phyloP scores from a whole-genome alignment of 2,888 invertebrate genomes.

The Asteroscopus sphinx region DNA sequence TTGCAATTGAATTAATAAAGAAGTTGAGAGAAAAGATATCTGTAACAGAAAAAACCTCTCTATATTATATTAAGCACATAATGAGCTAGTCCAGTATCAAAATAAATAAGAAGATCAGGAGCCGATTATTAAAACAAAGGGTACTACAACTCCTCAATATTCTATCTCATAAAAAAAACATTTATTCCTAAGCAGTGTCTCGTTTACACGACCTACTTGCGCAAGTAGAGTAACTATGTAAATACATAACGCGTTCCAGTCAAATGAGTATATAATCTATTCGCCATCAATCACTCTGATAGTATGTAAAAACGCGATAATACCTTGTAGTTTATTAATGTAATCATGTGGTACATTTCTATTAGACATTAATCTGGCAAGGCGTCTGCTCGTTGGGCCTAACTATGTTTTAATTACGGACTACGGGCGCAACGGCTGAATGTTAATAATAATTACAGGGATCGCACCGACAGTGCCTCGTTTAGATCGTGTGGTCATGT shows the following conservation, averaged over 20 bases:
- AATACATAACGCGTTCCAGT: slow-evolving; percentile 47
- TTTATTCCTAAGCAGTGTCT: slow-evolving; percentile 14
- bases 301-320: slow-evolving; percentile 71
- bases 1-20: too few relatives aligned
- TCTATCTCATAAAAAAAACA: not conserved
- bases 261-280: slow-evolving; percentile 53
- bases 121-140: too few relatives aligned
- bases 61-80: too few relatives aligned
- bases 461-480: slow-evolving; percentile 68
- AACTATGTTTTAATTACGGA: slow-evolving; percentile 88
- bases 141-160: too few relatives aligned
- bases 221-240: slow-evolving; percentile 37
- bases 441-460: slow-evolving; percentile 83
- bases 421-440: slow-evolving; percentile 76
- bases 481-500: slow-evolving; percentile 55
- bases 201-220: slow-evolving; percentile 31
- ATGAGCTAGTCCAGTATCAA: too few relatives aligned
- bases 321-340: slow-evolving; percentile 69
- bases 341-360: slow-evolving; percentile 85
- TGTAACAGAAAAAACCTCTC: too few relatives aligned
- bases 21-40: too few relatives aligned
- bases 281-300: slow-evolving; percentile 72
- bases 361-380: slow-evolving; percentile 85
- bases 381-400: slow-evolving; percentile 72
- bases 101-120: too few relatives aligned